These are phyloP conservation scores for Papilio helenus DNA, from an alignment of 1,140 invertebrate species.

Conservation along the genomic window DNA sequence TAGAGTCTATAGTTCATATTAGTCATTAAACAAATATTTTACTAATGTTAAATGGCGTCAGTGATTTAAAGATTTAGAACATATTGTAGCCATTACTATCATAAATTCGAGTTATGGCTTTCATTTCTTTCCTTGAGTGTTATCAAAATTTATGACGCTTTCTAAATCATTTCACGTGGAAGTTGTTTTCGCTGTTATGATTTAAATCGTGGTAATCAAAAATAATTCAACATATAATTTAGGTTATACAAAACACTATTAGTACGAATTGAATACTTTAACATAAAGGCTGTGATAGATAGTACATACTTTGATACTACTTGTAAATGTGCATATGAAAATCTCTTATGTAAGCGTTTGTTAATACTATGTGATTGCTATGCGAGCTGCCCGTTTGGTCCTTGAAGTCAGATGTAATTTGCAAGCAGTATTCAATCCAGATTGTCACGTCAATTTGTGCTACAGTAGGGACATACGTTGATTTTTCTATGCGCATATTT, in stretches of 20 bases:
- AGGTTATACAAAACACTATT: too few species aligned
- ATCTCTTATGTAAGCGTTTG: slow-evolving; percentile 41
- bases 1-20: background rate
- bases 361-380: slow-evolving; percentile 7
- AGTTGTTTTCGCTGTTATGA: background rate
- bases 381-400: background rate
- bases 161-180: background rate
- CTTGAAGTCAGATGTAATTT: slow-evolving; percentile 34
- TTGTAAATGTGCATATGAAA: background rate
- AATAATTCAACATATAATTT: too few species aligned
- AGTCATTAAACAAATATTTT: background rate
- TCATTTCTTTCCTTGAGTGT: background rate
- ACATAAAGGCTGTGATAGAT: background rate
- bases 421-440: slow-evolving; percentile 19
- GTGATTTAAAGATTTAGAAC: background rate
- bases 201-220: background rate
- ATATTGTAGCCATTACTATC: background rate
- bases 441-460: slow-evolving; percentile 29
- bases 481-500: slow-evolving; percentile 26
- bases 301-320: background rate
- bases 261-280: background rate
- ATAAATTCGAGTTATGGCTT: background rate
- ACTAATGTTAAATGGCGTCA: background rate
- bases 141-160: background rate
- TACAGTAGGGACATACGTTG: background rate